Evolutionary conservation across 1,140 invertebrate species (phyloP), one percentile per base, ranked within the genome.

Genomic region (Zophobas atratus): DNA sequence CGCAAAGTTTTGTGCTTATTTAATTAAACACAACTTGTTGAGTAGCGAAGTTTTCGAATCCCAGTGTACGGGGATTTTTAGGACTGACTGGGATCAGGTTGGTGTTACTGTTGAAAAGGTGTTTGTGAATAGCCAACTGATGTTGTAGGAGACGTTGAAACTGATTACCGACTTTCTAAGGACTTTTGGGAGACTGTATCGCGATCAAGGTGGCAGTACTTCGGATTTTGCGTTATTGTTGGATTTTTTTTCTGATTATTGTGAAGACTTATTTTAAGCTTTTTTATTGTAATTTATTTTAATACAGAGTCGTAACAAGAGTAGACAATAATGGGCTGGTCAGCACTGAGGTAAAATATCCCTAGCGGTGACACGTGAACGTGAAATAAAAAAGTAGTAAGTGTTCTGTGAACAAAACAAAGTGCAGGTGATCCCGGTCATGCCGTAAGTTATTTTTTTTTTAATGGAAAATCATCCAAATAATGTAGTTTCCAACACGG

Each of bases 181-280:
- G 49, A 43, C 53, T 33, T 80, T 81, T 56, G 53, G 79, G 8
- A 55, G 55, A 6, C 55, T 57, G 36, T 75, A 74, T 36, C 75
- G 70, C 20, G 70, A 78, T 2, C 71, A 55, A 33, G 56, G 73
- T 8, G 63, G 75, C 6, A 48, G 71, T n/a, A 34, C 67, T 4
- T 56, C 56, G n/a, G 78, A 82, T 49, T 84, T 85, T 75, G 63
- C 77, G 3, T 80, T 77, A 36, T 70, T 85, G 39, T 70, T 85
- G 6, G 78, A 81, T 34, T 85, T 85, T 79, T 70, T 85, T n/a
- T 81, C 84, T 3, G 83, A 84, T 71, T 85, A 79, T 80, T 85
- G 84, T 76, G 55, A 32, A 53, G 83, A 85, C 76, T 79, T 85
- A 75, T 75, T 60, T 53, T 60, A 48, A 33, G 70, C 46, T 70